phyloP scores from a whole-genome alignment of 2,113 vertebrate genomes.

The Vulpes vulpes region DNA sequence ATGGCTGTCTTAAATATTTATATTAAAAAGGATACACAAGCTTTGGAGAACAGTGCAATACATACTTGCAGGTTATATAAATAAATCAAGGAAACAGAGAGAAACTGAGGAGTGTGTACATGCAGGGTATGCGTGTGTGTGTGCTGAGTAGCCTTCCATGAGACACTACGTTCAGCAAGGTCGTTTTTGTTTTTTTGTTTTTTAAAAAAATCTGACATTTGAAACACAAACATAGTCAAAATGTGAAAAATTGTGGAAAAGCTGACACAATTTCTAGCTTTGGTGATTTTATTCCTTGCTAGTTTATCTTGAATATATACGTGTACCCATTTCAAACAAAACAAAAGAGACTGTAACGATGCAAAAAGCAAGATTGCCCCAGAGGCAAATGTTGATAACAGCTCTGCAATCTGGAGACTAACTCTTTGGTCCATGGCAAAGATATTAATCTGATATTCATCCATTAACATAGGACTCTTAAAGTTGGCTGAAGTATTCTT shows the following conservation, averaged over 20 bases:
- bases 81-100: neutral
- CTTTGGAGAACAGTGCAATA: neutral
- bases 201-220: neutral
- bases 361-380: neutral
- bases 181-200: neutral
- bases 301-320: neutral
- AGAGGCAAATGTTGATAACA: neutral
- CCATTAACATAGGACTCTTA: neutral
- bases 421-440: neutral
- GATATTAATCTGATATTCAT: neutral
- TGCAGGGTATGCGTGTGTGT: neutral
- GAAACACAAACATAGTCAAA: neutral
- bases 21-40: neutral
- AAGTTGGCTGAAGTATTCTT: neutral
- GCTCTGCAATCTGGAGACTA: neutral
- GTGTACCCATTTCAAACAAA: neutral
- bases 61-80: neutral
- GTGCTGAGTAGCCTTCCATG: neutral
- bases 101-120: neutral
- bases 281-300: neutral
- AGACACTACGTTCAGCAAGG: neutral
- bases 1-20: slow-evolving; percentile 25
- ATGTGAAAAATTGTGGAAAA: neutral
- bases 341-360: neutral
- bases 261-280: neutral